Percentiles rank a stretch among this genome's conserved stretches.
Conservation (phyloP, 35 echinoderm and acorn worm species). For the Heliocidaris erythrogramma region DNA sequence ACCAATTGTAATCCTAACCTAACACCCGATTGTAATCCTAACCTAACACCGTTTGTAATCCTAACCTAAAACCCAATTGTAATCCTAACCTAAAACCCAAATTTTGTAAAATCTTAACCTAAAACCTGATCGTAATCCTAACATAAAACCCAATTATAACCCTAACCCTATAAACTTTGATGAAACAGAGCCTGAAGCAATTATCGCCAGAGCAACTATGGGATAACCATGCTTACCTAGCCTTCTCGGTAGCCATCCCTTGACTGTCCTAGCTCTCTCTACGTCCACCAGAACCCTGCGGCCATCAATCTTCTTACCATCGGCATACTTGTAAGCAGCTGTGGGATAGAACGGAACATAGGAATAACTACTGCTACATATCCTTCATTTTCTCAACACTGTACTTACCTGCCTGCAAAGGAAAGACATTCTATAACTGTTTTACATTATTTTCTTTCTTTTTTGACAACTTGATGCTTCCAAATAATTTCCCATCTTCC, state of each 20-base stretch:
- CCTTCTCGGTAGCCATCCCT: constrained; percentile 91
- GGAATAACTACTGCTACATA: background rate
- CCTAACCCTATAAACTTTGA: too few species aligned
- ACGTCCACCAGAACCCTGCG: constrained; percentile 91
- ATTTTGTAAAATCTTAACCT: too few species aligned
- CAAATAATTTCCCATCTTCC: too few species aligned
- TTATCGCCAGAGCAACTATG: too few species aligned
- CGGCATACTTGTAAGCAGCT: constrained; percentile 97
- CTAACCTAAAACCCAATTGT: too few species aligned
- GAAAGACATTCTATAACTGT: background rate
- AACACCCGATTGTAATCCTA: too few species aligned
- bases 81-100: too few species aligned
- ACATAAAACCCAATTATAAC: too few species aligned
- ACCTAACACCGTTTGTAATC: too few species aligned
- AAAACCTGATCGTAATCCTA: too few species aligned
- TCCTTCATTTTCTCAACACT: background rate
- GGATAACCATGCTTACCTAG: constrained; percentile 68
- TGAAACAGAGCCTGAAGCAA: too few species aligned
- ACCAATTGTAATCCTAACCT: too few species aligned
- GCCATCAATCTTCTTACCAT: constrained; percentile 97
- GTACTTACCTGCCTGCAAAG: background rate
- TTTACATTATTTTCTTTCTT: background rate
- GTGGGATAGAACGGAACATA: background rate
- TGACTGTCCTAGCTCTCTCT: constrained; percentile 90
- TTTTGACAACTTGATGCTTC: background rate